A percentile compares a stretch with the other conserved stretches of the same genome.
These are phyloP conservation scores for Hycleus phaleratus DNA, from an alignment of 1,140 invertebrate species.

Conservation along the genomic window DNA sequence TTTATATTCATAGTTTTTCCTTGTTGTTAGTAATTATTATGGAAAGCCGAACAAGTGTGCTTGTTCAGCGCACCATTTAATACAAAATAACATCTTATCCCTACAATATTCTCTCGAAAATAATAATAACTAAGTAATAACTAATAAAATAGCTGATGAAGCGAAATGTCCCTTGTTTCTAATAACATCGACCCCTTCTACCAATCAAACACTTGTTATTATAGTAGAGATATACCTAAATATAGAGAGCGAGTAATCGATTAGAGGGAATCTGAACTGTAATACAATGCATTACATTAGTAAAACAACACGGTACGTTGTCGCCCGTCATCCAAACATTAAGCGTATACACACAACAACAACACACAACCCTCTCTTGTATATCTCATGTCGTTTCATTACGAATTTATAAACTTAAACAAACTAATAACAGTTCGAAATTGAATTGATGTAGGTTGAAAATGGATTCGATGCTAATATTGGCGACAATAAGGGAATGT, in stretches of 20 bases:
- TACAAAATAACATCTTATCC: conserved; percentile 8
- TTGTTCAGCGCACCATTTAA: conserved; percentile 16
- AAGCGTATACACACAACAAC: not conserved
- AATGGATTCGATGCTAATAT: conserved; percentile 8
- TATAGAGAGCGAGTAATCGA: conserved; percentile 15
- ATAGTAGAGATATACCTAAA: not conserved
- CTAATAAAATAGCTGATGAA: conserved; percentile 32
- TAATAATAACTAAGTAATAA: conserved; percentile 15
- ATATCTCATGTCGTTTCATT: conserved; percentile 6
- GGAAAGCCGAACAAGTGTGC: not conserved
- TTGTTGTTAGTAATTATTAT: no score
- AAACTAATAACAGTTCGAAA: conserved; percentile 21
- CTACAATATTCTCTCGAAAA: conserved; percentile 15
- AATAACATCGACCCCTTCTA: conserved; percentile 21
- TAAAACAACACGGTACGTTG: not conserved
- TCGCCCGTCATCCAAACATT: conserved; percentile 2
- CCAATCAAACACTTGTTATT: conserved; percentile 25
- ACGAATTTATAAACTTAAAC: conserved; percentile 20
- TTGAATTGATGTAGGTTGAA: conserved; percentile 21
- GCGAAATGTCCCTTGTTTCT: conserved; percentile 29
- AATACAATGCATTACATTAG: conserved; percentile 19
- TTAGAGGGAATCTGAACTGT: conserved; percentile 13
- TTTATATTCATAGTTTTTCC: no score
- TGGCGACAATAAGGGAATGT: not conserved
- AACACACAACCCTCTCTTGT: conserved; percentile 14